A percentile compares a stretch with the other conserved stretches of the same genome.
These are phyloP conservation scores for Myripristis jacobus DNA, from an alignment of 2,797 vertebrate species.

Conservation along the genomic window DNA sequence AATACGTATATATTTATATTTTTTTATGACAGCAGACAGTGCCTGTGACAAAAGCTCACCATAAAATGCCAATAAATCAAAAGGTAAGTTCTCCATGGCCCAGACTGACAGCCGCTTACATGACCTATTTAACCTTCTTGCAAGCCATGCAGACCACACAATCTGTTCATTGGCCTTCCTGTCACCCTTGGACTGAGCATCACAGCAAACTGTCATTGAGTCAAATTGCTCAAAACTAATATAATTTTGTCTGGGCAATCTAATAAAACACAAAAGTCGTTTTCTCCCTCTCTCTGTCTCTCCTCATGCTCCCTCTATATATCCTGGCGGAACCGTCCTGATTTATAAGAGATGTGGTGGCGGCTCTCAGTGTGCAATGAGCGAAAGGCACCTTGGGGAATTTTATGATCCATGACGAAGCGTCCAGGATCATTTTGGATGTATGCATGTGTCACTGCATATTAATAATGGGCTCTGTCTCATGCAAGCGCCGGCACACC, in stretches of 20 bases:
- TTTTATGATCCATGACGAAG: constrained; percentile 85
- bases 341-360: constrained; percentile 73
- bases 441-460: constrained; percentile 84
- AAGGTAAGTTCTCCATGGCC: constrained; percentile 33
- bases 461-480: constrained; percentile 84
- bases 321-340: constrained; percentile 64
- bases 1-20: constrained; percentile 16
- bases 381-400: constrained; percentile 86
- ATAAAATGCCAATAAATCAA: constrained; percentile 58
- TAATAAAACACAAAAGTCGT: constrained; percentile 75
- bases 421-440: constrained; percentile 80
- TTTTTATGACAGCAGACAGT: background rate
- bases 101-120: constrained; percentile 38
- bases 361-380: constrained; percentile 74
- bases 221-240: constrained; percentile 74
- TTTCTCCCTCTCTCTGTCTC: constrained; percentile 46
- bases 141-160: constrained; percentile 52
- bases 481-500: constrained; percentile 73
- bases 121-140: constrained; percentile 69
- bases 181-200: constrained; percentile 64
- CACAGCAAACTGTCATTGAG: constrained; percentile 35
- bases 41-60: constrained; percentile 32
- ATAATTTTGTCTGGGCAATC: constrained; percentile 74
- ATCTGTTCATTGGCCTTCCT: constrained; percentile 66
- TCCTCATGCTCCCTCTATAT: constrained; percentile 58